These are phyloP conservation scores for Tarsius wallacei DNA, from an alignment of 2,797 vertebrate species.

Conservation along the genomic window DNA sequence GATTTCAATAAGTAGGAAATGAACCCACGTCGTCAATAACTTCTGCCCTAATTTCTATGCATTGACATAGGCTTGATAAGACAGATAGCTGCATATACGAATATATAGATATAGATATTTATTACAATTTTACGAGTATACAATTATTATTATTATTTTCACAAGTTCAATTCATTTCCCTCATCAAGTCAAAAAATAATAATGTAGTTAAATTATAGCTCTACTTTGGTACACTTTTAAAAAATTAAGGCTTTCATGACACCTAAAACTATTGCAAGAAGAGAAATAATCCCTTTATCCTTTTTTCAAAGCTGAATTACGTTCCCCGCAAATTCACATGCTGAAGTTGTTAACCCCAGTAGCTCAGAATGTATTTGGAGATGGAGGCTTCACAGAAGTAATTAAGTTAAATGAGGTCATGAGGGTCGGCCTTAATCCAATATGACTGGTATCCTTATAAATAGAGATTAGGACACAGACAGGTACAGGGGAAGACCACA, in stretches of 20 bases:
- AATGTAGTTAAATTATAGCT: slow-evolving; percentile 1
- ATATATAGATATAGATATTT: neutral
- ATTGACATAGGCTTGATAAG: neutral
- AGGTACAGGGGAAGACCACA: neutral
- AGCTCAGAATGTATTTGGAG: neutral
- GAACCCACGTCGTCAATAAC: neutral
- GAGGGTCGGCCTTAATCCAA: neutral
- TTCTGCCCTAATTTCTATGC: neutral
- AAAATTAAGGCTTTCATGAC: neutral
- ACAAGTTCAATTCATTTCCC: slow-evolving; percentile 38
- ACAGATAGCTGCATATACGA: neutral
- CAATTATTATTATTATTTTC: neutral
- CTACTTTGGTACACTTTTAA: neutral
- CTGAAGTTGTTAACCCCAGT: neutral
- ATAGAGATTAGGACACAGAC: neutral
- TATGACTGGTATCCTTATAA: neutral
- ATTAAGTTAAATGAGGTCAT: neutral
- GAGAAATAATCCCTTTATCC: slow-evolving; percentile 79
- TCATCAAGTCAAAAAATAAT: slow-evolving; percentile 14
- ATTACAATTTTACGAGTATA: slow-evolving; percentile 6
- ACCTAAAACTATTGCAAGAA: slow-evolving; percentile 29
- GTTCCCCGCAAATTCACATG: neutral
- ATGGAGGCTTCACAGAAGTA: neutral
- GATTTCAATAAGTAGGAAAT: slow-evolving; percentile 24
- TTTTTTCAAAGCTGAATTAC: neutral